Evolutionary conservation across 1,140 invertebrate genomes (phyloP).

Genomic region (Zaprionus africanus): DNA sequence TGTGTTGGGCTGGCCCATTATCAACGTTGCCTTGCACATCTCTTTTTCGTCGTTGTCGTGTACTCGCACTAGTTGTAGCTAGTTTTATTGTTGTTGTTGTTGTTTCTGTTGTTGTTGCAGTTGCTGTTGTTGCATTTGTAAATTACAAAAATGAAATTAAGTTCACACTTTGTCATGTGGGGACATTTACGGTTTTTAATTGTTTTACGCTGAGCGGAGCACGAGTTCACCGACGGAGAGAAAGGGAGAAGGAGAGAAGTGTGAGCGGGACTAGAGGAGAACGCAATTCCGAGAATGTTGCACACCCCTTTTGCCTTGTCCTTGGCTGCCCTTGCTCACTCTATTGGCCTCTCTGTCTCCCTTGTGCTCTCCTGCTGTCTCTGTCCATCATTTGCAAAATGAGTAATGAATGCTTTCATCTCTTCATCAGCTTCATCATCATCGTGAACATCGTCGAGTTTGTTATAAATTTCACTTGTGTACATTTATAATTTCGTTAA

Average conservation of each 20-base stretch:
- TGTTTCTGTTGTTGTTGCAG: not conserved
- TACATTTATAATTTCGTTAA: constrained; percentile 79
- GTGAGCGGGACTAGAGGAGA: constrained; percentile 10
- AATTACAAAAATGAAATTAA: constrained; percentile 83
- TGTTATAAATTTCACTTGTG: constrained; percentile 61
- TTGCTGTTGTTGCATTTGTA: constrained; percentile 71
- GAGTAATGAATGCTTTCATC: constrained; percentile 58
- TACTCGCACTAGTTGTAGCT: constrained; percentile 26
- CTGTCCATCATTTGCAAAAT: constrained; percentile 46
- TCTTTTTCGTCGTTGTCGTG: constrained; percentile 27
- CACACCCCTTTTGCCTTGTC: constrained; percentile 28
- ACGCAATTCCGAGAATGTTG: constrained; percentile 37
- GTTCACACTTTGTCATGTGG: constrained; percentile 83
- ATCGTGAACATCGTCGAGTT: constrained; percentile 37
- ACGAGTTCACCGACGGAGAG: not conserved
- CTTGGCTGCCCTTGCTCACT: not conserved
- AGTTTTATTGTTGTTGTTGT: constrained; percentile 32
- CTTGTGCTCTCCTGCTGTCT: not conserved
- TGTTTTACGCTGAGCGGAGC: constrained; percentile 60
- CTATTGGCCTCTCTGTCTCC: not conserved
- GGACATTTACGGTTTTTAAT: constrained; percentile 82
- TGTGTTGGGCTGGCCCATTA: constrained; percentile 48
- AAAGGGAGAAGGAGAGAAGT: not conserved
- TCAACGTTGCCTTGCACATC: constrained; percentile 37
- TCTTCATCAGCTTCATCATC: constrained; percentile 35